These are phyloP conservation scores for Leguminivora glycinivorella DNA, from an alignment of 1,140 invertebrate genomes.

Conservation along the genomic window DNA sequence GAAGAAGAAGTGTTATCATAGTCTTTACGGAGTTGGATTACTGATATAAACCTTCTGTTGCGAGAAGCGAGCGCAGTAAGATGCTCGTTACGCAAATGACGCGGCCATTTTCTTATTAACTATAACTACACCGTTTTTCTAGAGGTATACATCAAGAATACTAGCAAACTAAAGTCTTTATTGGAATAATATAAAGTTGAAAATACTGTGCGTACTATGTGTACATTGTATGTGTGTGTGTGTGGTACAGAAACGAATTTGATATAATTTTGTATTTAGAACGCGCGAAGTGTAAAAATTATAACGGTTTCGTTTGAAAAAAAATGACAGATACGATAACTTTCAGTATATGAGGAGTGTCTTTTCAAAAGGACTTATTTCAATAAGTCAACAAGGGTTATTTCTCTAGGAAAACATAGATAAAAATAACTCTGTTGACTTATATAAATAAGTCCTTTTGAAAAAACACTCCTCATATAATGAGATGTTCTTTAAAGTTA, in stretches of 20 bases:
- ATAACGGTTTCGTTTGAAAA: no score
- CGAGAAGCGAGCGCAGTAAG: neutral
- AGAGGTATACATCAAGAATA: neutral
- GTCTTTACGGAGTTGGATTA: neutral
- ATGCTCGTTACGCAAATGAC: constrained; percentile 1
- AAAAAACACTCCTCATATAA: no score
- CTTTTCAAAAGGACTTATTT: no score
- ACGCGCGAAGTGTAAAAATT: neutral
- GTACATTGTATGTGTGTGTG: neutral
- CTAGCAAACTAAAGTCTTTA: neutral
- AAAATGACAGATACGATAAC: no score
- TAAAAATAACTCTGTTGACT: no score
- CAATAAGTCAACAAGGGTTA: no score
- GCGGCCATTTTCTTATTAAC: constrained; percentile 12
- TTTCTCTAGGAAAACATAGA: no score
- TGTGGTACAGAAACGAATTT: no score
- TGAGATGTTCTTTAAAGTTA: no score
- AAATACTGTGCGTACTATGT: neutral
- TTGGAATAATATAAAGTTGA: neutral
- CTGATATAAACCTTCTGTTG: neutral
- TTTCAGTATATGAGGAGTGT: no score
- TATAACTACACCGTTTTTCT: neutral
- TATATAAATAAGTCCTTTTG: no score
- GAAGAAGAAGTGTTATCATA: no score
- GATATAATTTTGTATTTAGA: neutral